These are phyloP conservation scores for Petrocephalus schoutedeni DNA, from an alignment of 2,797 vertebrate genomes.

Conservation along the genomic window DNA sequence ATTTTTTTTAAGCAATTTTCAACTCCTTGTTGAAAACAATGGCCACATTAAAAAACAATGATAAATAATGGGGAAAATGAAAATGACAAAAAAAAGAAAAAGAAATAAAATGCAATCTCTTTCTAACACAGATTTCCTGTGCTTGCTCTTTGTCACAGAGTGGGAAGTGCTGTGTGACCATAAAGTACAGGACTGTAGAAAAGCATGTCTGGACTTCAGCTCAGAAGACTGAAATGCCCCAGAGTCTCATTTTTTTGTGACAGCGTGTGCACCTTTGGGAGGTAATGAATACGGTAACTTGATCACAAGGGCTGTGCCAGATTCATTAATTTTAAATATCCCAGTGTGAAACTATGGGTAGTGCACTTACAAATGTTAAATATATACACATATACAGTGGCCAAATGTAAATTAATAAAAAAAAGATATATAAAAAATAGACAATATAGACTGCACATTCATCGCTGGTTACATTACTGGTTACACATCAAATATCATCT, in stretches of 20 bases:
- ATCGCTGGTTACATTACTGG: background rate
- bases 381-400: background rate
- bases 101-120: background rate
- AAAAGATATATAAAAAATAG: background rate
- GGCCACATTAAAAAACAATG: background rate
- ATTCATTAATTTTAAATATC: conserved; percentile 79
- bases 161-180: background rate
- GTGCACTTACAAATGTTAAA: background rate
- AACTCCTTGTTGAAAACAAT: background rate
- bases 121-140: background rate
- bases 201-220: background rate
- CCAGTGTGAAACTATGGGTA: conserved; percentile 47
- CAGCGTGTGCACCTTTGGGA: conserved; percentile 54
- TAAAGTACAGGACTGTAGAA: background rate
- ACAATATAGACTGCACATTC: background rate
- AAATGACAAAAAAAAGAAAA: background rate
- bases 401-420: background rate
- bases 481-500: background rate
- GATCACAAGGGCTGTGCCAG: conserved; percentile 65
- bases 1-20: background rate
- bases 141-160: background rate
- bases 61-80: background rate
- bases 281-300: conserved; percentile 74
- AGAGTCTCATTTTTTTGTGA: conserved; percentile 41
- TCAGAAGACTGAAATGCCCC: background rate